Evolutionary conservation across 2,888 invertebrate genomes (phyloP).

Genomic region (Siphlonurus alternatus): DNA sequence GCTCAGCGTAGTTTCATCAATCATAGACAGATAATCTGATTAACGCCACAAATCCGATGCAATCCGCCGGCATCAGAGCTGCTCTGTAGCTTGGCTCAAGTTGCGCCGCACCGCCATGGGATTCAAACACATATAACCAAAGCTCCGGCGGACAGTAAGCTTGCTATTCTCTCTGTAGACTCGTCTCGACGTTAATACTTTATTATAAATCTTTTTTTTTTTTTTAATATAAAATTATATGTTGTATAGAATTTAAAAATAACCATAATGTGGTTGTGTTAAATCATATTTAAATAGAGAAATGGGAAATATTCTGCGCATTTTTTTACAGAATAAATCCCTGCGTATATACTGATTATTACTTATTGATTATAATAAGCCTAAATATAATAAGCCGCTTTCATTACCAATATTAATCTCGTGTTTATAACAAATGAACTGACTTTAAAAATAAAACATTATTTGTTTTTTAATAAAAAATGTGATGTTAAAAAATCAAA

Average conservation of each 20-base stretch:
- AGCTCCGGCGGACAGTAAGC: too few species aligned
- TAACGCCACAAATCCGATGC: conserved; percentile 10
- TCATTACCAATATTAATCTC: not conserved
- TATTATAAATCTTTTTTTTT: not conserved
- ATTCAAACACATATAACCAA: not conserved
- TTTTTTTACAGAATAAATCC: not conserved
- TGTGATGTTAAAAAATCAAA: too few species aligned
- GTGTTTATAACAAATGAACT: too few species aligned
- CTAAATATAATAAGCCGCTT: not conserved
- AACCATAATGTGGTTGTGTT: not conserved
- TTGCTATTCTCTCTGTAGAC: not conserved
- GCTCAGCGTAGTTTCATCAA: conserved; percentile 34
- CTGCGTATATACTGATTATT: not conserved
- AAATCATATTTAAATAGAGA: not conserved
- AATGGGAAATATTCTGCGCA: not conserved
- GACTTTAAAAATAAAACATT: too few species aligned
- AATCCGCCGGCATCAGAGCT: conserved; percentile 6
- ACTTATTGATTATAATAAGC: not conserved
- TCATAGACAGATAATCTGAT: conserved; percentile 47
- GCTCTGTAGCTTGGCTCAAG: not conserved
- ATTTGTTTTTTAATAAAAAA: too few species aligned
- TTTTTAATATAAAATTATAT: not conserved
- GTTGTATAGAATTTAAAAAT: not conserved
- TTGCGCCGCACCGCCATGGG: not conserved
- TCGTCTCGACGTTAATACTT: not conserved